Percentiles rank a stretch among this genome's conserved stretches.
Conservation (phyloP, 2,888 invertebrate species). For the Myopa tessellatipennis region DNA sequence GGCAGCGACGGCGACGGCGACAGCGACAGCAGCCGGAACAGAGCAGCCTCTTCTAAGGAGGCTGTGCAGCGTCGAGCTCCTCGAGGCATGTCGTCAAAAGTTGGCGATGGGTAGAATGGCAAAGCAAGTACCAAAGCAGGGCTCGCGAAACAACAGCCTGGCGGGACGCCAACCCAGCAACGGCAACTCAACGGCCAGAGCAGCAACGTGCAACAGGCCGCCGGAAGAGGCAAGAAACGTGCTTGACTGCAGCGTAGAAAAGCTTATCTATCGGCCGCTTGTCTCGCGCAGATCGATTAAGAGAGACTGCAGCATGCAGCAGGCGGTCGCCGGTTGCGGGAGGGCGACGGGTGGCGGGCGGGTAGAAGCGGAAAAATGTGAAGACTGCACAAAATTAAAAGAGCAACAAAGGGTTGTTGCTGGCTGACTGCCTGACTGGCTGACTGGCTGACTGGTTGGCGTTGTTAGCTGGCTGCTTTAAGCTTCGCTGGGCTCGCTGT, state of each 20-base stretch:
- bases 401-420: conserved; percentile 35
- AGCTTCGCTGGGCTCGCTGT: conserved; percentile 30
- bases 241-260: conserved; percentile 15
- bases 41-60: conserved; percentile 1
- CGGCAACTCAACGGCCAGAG: neutral
- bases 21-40: conserved; percentile 5
- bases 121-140: conserved; percentile 17
- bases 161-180: conserved; percentile 28
- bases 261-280: conserved; percentile 36
- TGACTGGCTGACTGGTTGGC: neutral
- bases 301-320: conserved; percentile 6
- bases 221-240: conserved; percentile 12
- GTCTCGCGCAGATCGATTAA: conserved; percentile 40
- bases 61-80: conserved; percentile 26
- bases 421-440: conserved; percentile 1
- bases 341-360: neutral
- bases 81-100: conserved; percentile 53
- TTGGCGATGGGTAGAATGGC: neutral
- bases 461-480: conserved; percentile 24
- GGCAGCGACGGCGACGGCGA: no score
- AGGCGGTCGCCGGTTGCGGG: neutral
- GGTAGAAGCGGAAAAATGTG: conserved; percentile 14
- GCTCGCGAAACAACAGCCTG: conserved; percentile 31
- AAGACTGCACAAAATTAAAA: conserved; percentile 35
- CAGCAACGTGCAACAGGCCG: neutral